Base-by-base conservation (phyloP, 2,797 vertebrate genomes). In the Myripristis jacobus region DNA sequence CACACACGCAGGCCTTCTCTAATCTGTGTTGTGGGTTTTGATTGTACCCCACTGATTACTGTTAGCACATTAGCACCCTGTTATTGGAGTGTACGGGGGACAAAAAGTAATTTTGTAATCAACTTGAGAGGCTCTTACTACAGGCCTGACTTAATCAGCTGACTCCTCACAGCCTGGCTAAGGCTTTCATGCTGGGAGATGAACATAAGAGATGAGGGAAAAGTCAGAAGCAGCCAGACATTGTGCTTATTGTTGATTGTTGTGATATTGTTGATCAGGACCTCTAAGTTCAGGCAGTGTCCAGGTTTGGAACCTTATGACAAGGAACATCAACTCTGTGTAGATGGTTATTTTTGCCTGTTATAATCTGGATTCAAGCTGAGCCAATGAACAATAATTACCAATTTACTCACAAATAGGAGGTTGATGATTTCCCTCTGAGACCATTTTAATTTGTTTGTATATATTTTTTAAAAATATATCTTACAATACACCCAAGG, bases 31-130 rank as follows among this genome's bases (percentile, higher is more conserved):
- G 82, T 78, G 56, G 63, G 61, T 43, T 68, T 71, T 87, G 78
- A 88, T 91, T 90, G 79, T 76, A 83, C 81, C 74, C 79, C 58
- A 43, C 78, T 83, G 80, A 88, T 73, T 86, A 47, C 68, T 73
- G 29, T 53, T 48, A 47, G 36, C 21, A 22, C 66, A 59, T 36
- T 27, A 16, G 21, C 56, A 52, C 62, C 41, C 66, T 50, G 54
- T 66, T 63, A 68, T 82, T 81, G 61, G 7, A 53, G 53, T 63
- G 52, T 52, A 44, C 56, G 75, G 48, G 19, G 71, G 57, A 50
- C 52, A 34, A 66, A 62, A 78, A 22, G 15, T 48, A 25, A 60
- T 78, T 75, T 25, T 66, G 63, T 77, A 70, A 61, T 71, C 66
- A 75, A 44, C 31, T 62, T 55, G 63, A 69, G 48, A 64, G 41